These are phyloP conservation scores for Aplidium turbinatum DNA, from an alignment of 23 tunicate genomes.

Conservation along the genomic window DNA sequence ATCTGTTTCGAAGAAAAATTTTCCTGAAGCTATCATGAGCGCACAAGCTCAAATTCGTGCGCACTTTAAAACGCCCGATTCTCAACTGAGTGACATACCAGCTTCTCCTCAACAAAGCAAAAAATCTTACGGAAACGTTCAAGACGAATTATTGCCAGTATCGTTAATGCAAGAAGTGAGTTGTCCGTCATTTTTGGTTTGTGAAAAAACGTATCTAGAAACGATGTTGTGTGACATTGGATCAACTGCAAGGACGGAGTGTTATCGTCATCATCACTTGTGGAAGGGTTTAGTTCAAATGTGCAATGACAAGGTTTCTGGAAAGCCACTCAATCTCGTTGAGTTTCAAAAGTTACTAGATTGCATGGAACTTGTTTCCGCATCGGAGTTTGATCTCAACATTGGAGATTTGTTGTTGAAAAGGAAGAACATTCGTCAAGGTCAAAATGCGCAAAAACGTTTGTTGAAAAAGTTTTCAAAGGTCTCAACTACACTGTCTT, in stretches of 20 bases:
- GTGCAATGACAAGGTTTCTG: constrained; percentile 42
- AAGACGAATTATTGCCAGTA: not conserved
- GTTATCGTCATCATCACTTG: constrained; percentile 34
- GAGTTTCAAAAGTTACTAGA: constrained; percentile 34
- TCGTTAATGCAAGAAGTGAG: not conserved
- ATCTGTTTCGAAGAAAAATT: not conserved
- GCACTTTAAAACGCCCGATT: constrained; percentile 20
- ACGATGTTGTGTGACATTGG: constrained; percentile 14
- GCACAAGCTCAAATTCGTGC: constrained; percentile 1
- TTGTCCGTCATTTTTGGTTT: constrained; percentile 23
- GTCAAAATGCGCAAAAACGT: constrained; percentile 21
- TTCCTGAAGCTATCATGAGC: not conserved
- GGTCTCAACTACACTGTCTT: constrained; percentile 11
- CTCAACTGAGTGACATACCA: not conserved
- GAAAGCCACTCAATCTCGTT: not conserved
- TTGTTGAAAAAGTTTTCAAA: constrained; percentile 40
- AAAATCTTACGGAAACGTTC: not conserved
- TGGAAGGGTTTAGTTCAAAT: constrained; percentile 37
- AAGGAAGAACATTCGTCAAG: constrained; percentile 21
- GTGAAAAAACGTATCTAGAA: constrained; percentile 35
- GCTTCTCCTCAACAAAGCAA: too few species aligned
- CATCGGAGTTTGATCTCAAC: constrained; percentile 29
- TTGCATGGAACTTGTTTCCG: constrained; percentile 30
- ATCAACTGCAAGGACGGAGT: constrained; percentile 28
- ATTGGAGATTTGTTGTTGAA: constrained; percentile 1